These are phyloP conservation scores for Drosophila yakuba DNA, from an alignment of 1,140 invertebrate genomes.

Conservation along the genomic window DNA sequence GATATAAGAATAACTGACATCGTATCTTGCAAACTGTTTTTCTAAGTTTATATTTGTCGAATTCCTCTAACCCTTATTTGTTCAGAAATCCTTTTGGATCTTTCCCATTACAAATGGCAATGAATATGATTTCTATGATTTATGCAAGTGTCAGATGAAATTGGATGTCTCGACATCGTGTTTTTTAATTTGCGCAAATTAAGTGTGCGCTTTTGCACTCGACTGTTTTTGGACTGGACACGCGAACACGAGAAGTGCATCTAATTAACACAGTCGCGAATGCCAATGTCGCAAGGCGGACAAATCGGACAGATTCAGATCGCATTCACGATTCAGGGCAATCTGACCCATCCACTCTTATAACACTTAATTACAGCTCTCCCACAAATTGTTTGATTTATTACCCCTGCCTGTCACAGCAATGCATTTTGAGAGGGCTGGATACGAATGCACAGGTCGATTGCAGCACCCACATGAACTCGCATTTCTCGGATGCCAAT, in stretches of 20 bases:
- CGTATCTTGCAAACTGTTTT: too few relatives aligned
- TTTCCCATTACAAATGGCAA: slow-evolving; percentile 37
- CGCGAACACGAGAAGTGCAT: slow-evolving; percentile 61
- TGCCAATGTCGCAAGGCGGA: slow-evolving; percentile 31
- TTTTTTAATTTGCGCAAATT: slow-evolving; percentile 69
- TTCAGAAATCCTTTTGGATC: background rate
- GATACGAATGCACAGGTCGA: background rate
- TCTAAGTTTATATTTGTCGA: too few relatives aligned
- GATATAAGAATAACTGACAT: too few relatives aligned
- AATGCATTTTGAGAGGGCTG: slow-evolving; percentile 29
- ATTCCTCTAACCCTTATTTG: background rate
- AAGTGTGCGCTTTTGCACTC: slow-evolving; percentile 35
- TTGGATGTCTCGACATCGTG: slow-evolving; percentile 61
- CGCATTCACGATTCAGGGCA: slow-evolving; percentile 3
- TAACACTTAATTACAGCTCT: slow-evolving; percentile 43
- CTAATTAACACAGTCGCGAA: slow-evolving; percentile 64
- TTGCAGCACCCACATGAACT: slow-evolving; percentile 22
- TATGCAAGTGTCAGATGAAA: slow-evolving; percentile 45
- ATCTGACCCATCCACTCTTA: slow-evolving; percentile 7
- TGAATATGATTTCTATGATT: slow-evolving; percentile 31
- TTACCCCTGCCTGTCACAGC: slow-evolving; percentile 41
- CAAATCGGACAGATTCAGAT: background rate
- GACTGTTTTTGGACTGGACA: slow-evolving; percentile 37
- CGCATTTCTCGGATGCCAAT: slow-evolving; percentile 16
- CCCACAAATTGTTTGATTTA: slow-evolving; percentile 45